Percentiles rank a stretch among this genome's conserved stretches.
Evolutionary conservation across 2,113 vertebrate genomes (phyloP).

Genomic region (Poecilia latipinna): DNA sequence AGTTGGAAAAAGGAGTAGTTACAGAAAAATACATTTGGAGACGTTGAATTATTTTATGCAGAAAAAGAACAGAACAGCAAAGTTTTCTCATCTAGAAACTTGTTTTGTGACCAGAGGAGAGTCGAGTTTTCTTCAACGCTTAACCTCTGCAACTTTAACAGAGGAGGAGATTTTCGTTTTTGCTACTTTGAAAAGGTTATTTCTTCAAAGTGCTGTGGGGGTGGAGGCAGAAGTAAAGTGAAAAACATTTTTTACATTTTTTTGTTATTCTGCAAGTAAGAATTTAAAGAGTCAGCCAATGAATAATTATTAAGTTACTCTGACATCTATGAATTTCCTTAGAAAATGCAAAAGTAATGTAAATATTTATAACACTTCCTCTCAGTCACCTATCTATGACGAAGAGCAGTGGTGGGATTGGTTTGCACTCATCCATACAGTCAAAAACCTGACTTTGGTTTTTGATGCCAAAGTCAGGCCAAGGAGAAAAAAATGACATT

Average conservation of each 20-base stretch:
- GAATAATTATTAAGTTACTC: background rate
- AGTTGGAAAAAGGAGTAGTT: background rate
- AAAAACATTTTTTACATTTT: background rate
- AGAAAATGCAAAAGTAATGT: background rate
- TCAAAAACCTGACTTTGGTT: background rate
- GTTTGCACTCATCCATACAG: background rate
- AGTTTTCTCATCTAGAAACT: no score
- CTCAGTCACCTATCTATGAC: background rate
- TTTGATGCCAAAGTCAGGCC: background rate
- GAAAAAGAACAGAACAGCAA: background rate
- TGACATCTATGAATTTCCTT: background rate
- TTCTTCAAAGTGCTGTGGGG: background rate
- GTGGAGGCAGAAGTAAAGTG: background rate
- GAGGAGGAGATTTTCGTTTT: no score
- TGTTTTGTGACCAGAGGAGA: background rate
- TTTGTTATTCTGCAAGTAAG: background rate
- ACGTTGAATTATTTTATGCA: background rate
- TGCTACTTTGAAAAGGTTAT: no score
- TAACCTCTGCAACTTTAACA: no score
- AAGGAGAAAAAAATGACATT: background rate
- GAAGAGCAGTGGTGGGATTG: background rate
- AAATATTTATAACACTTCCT: background rate
- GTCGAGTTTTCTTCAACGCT: background rate
- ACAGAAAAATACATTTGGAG: background rate
- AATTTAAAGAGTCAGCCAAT: background rate